These are phyloP conservation scores for Watsonalla binaria DNA, from an alignment of 2,888 invertebrate genomes.

Conservation along the genomic window DNA sequence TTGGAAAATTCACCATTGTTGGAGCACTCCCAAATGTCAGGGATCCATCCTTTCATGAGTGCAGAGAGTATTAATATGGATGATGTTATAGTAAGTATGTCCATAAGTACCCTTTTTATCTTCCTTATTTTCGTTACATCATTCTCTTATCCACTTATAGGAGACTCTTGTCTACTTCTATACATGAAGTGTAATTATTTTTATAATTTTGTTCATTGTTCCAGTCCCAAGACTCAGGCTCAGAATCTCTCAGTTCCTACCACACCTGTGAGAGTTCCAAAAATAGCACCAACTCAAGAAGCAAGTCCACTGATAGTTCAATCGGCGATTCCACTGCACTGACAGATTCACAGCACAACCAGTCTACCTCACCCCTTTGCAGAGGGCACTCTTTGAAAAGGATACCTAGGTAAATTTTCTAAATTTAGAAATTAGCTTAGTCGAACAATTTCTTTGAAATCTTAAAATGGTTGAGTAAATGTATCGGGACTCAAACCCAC, in stretches of 20 bases:
- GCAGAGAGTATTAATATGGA: slow-evolving; percentile 79
- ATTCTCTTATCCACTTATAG: no score
- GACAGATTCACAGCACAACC: slow-evolving; percentile 72
- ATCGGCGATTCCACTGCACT: slow-evolving; percentile 64
- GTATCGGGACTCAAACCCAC: no score
- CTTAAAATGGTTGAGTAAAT: no score
- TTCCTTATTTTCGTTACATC: no score
- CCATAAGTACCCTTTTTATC: no score
- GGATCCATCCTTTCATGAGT: slow-evolving; percentile 86
- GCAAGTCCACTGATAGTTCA: slow-evolving; percentile 65
- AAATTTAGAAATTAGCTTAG: no score
- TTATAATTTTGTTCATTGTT: slow-evolving; percentile 8
- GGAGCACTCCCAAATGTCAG: slow-evolving; percentile 80
- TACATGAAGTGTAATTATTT: background rate
- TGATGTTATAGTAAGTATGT: slow-evolving; percentile 48
- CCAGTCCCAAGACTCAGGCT: slow-evolving; percentile 61
- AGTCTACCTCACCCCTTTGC: slow-evolving; percentile 77
- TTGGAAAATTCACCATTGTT: slow-evolving; percentile 42
- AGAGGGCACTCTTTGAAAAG: slow-evolving; percentile 71
- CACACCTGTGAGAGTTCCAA: slow-evolving; percentile 73
- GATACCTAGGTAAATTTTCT: slow-evolving; percentile 59
- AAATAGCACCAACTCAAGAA: slow-evolving; percentile 54
- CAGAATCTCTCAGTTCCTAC: slow-evolving; percentile 60
- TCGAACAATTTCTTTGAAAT: no score
- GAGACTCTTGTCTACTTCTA: background rate